Conservation (phyloP, 92 coral and sea anemone genomes). For the Actinostola sp. region DNA sequence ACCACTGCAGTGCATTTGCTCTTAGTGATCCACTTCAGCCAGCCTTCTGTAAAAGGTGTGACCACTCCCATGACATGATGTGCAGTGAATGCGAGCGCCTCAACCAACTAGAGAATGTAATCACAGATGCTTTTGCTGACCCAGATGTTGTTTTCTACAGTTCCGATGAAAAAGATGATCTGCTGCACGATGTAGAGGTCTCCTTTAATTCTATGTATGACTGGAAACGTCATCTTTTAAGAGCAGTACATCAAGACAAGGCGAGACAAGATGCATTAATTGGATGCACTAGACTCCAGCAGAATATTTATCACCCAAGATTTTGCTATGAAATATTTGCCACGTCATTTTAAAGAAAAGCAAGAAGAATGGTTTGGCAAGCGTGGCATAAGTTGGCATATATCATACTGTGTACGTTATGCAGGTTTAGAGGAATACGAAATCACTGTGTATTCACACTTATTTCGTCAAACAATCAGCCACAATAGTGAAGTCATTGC, state of each 20-base stretch:
- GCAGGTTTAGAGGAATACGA: slow-evolving; percentile 22
- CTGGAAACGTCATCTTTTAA: slow-evolving; percentile 58
- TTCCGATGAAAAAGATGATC: slow-evolving; percentile 50
- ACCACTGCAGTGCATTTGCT: slow-evolving; percentile 58
- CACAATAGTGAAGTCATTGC: slow-evolving; percentile 47
- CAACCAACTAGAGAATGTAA: slow-evolving; percentile 26
- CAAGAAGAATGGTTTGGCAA: slow-evolving; percentile 53
- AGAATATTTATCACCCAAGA: slow-evolving; percentile 41
- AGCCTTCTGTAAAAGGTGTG: slow-evolving; percentile 41
- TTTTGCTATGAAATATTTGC: slow-evolving; percentile 58
- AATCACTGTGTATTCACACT: slow-evolving; percentile 45
- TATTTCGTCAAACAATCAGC: slow-evolving; percentile 43
- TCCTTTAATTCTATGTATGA: slow-evolving; percentile 46
- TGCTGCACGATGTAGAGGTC: slow-evolving; percentile 30
- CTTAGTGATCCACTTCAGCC: slow-evolving; percentile 54
- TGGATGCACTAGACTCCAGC: slow-evolving; percentile 27
- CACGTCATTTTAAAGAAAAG: slow-evolving; percentile 44
- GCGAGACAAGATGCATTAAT: slow-evolving; percentile 44
- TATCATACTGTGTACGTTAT: slow-evolving; percentile 32
- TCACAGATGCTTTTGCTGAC: slow-evolving; percentile 40
- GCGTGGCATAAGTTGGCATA: slow-evolving; percentile 51
- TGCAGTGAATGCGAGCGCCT: slow-evolving; percentile 40
- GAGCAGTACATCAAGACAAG: slow-evolving; percentile 49
- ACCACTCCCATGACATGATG: slow-evolving; percentile 45
- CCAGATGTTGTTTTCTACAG: slow-evolving; percentile 34